A percentile compares a stretch with the other conserved stretches of the same genome.
phyloP scores from a whole-genome alignment of 1,140 invertebrate genomes.

The Brachionus rotundiformis region DNA sequence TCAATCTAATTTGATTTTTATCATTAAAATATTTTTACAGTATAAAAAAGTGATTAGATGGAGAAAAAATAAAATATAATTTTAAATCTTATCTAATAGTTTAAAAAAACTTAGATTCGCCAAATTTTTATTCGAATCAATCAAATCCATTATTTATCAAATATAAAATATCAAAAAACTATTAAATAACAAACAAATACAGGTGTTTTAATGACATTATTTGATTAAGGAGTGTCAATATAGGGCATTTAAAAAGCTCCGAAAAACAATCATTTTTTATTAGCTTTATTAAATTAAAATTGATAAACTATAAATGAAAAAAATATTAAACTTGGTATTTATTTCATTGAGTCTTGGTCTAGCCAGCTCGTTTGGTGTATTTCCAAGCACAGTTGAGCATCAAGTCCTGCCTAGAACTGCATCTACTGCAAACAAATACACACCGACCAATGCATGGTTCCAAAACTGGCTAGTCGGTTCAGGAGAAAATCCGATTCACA shows the following conservation, averaged over 20 bases:
- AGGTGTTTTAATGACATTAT: not conserved
- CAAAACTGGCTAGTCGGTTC: not conserved
- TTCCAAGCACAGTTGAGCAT: not conserved
- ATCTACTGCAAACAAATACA: slow-evolving; percentile 2
- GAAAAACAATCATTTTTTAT: not conserved
- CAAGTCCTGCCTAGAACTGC: not conserved
- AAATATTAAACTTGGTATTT: no score
- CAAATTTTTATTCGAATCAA: no score
- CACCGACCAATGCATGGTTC: slow-evolving; percentile 16
- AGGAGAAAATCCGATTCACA: slow-evolving; percentile 19
- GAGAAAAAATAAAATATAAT: no score
- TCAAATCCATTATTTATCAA: no score
- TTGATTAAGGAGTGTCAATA: not conserved
- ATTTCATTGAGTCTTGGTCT: not conserved
- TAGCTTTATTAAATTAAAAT: not conserved
- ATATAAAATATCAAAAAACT: not conserved
- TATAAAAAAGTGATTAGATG: no score
- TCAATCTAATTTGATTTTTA: no score
- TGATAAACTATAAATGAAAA: not conserved
- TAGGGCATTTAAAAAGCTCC: not conserved
- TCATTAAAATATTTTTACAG: no score
- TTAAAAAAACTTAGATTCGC: no score
- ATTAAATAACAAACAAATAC: not conserved
- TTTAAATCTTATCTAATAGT: no score
- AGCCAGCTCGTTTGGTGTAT: not conserved